These are phyloP conservation scores for Tiliacea aurago DNA, from an alignment of 2,888 invertebrate species.

Conservation along the genomic window DNA sequence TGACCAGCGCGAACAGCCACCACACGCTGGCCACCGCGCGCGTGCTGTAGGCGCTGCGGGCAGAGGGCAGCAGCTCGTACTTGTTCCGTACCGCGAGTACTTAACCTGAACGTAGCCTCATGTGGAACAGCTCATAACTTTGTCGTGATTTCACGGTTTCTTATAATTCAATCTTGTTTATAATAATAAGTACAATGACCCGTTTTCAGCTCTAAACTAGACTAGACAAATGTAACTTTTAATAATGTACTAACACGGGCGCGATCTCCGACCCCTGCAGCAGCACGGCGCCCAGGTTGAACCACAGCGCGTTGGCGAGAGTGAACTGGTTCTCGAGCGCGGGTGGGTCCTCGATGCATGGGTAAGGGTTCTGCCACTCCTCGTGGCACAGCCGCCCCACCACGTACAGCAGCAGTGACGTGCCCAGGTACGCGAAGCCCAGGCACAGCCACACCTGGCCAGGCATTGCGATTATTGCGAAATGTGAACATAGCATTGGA, in stretches of 20 bases:
- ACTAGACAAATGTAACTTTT: background rate
- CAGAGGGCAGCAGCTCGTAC: background rate
- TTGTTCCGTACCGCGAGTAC: background rate
- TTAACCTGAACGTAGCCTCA: background rate
- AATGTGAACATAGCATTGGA: no score
- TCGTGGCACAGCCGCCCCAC: conserved; percentile 95
- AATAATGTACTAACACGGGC: conserved; percentile 93
- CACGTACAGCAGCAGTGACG: conserved; percentile 95
- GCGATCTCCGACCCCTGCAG: conserved; percentile 97
- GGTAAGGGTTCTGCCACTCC: conserved; percentile 97
- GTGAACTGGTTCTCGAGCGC: conserved; percentile 96
- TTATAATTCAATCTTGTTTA: background rate
- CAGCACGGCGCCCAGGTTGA: conserved; percentile 95
- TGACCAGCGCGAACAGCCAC: conserved; percentile 97
- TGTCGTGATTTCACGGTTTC: background rate
- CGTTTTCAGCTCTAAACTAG: background rate
- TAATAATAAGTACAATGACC: background rate
- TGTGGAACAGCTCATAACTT: background rate
- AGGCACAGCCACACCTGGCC: conserved; percentile 95
- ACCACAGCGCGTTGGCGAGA: conserved; percentile 96
- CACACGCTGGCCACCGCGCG: conserved; percentile 96
- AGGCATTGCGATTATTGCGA: background rate
- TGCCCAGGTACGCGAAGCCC: conserved; percentile 94
- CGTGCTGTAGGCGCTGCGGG: conserved; percentile 94
- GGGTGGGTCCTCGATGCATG: conserved; percentile 95